Evolutionary conservation across 2,888 invertebrate genomes (phyloP).

Genomic region (Galerucella calmariensis): DNA sequence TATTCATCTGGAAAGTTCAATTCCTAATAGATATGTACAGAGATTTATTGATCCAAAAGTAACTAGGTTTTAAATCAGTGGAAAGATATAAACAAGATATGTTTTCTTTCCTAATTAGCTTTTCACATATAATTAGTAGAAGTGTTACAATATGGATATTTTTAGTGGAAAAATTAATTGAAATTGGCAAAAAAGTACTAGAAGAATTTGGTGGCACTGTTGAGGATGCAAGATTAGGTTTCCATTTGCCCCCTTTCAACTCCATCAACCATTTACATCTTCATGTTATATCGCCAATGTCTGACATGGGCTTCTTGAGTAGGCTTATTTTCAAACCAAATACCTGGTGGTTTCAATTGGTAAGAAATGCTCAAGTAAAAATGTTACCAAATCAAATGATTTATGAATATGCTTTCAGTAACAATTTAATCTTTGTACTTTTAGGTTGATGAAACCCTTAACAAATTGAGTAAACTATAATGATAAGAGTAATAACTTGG

Average conservation of each 20-base stretch:
- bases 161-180: constrained; percentile 77
- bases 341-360: constrained; percentile 85
- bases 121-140: background rate
- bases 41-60: too few relatives aligned
- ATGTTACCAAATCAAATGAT: too few relatives aligned
- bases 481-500: background rate
- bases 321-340: constrained; percentile 77
- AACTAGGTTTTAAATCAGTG: too few relatives aligned
- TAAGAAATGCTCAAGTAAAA: constrained; percentile 63
- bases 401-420: background rate
- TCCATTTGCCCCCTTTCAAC: constrained; percentile 93
- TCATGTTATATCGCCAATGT: constrained; percentile 84
- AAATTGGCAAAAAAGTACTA: constrained; percentile 68
- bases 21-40: too few relatives aligned
- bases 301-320: constrained; percentile 76
- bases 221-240: constrained; percentile 73
- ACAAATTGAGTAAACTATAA: constrained; percentile 27
- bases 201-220: constrained; percentile 65
- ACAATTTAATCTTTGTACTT: constrained; percentile 14
- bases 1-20: background rate
- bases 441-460: constrained; percentile 25
- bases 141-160: constrained; percentile 12
- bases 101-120: background rate
- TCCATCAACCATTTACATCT: constrained; percentile 86
- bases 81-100: too few relatives aligned